Base-by-base conservation (phyloP, 2,113 vertebrate species). In the Lophura nycthemera region DNA sequence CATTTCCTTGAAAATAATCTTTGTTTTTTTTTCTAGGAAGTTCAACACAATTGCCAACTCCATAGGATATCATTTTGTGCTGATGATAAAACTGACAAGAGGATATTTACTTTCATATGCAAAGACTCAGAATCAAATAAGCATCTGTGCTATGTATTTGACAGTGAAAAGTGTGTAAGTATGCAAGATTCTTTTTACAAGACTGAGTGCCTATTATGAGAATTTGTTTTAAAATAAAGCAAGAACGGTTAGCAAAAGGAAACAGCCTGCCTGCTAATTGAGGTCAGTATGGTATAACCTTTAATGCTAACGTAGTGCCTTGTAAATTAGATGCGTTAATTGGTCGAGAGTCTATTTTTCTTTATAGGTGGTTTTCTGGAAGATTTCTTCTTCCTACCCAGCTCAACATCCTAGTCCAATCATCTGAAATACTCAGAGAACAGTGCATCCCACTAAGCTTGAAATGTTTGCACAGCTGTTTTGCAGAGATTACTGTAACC, bases 111-210 rank as follows among this genome's bases (percentile, higher is more conserved):
- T 48, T 99, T 99, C 96, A 99, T 99, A 98, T 99, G 99, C 98
- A 99, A 99, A 98, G 99, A 99, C 97, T 99, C 99, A 0, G 99
- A 99, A 88, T 99, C 99, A 67, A 99, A 99, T 95, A 99, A 99
- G 96, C 99, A 99, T 83, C 98, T 99, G 93, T 99, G 99, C 97
- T 99, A 98, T 48, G 99, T 99, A 83, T 99, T 99, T 97, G 99
- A 99, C 98, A 99, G 99, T 89, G 99, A 99, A 83, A 99, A 99
- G 98, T 99, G 99, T 98, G 99, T 99, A 99, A 98, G 99, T 98
- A 97, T 93, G 48, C 57, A 43, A 90, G 90, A 47, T 2, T 45
- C 90, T 87, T 92, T 91, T 87, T 84, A 52, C 91, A 76, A 92
- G 82, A 72, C 80, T 80, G 43, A 21, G 34, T 25, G 17, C 6